Evolutionary conservation across 2,113 vertebrate genomes (phyloP), one percentile per base, ranked within the genome.

Genomic region (Callorhinus ursinus): DNA sequence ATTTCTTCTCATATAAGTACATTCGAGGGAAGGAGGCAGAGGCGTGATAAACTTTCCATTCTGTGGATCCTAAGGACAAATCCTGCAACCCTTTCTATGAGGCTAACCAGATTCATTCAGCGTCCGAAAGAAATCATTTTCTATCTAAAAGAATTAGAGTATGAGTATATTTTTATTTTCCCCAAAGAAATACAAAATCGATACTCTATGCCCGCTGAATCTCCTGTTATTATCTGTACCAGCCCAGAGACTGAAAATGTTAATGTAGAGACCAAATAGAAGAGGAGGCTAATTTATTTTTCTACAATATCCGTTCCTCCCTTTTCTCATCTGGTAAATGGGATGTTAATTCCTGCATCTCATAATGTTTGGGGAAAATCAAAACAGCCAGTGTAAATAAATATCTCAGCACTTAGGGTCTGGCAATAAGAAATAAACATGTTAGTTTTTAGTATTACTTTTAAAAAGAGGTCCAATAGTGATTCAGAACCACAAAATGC

Each of bases 41-140:
- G 15, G 82, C n/a, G 0, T 31, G 15, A 31, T 0, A 26, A 55
- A 15, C 1, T 0, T 7, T 15, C 2, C 13, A 0, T 14, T 46
- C 26, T 22, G 28, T 74, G 26, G 22, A 10, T 26, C 33, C 12
- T 13, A 15, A 33, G 16, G 4, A 21, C 31, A 8, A 42, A 59
- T 0, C 1, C 2, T 7, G 15, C 28, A 5, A 31, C 4, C 0
- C 18, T 71, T 49, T 69, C 4, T 6, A 12, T 4, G 24, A 8
- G 3, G 5, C 61, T 65, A 28, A 77, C 2, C 4, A 76, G 85
- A 49, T 5, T 5, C 6, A 49, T 71, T 11, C 14, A 19, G 49
- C 42, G 22, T 57, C 57, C 22, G 15, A 49, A 74, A 84, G 63
- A 88, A 80, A 51, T 83, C 2, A 39, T 24, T 65, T 19, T 42